Evolutionary conservation across 2,888 invertebrate species (phyloP).

Genomic region (Cacoxenus indagator): DNA sequence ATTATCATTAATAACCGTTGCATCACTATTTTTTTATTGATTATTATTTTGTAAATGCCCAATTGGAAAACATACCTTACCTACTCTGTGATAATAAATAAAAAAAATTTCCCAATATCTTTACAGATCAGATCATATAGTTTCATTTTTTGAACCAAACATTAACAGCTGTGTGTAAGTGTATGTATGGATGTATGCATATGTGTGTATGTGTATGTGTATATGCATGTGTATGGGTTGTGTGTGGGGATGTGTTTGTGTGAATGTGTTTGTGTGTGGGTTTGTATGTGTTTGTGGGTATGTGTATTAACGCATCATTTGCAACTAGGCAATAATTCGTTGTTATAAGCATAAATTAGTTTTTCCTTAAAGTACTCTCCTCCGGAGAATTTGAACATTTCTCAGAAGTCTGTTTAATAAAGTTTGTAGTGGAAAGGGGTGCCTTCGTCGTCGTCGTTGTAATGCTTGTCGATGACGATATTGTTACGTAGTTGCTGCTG

Average conservation of each 20-base stretch:
- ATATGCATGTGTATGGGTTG: too few relatives aligned
- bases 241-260: too few relatives aligned
- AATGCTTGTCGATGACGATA: neutral
- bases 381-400: slow-evolving; percentile 2
- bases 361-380: slow-evolving; percentile 7
- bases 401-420: neutral
- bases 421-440: neutral
- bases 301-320: neutral
- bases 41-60: neutral
- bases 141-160: neutral
- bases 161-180: neutral
- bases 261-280: too few relatives aligned
- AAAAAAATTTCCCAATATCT: neutral
- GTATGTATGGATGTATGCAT: too few relatives aligned
- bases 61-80: slow-evolving; percentile 2
- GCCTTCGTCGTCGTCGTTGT: neutral
- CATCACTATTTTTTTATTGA: neutral
- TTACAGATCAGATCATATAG: neutral
- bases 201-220: too few relatives aligned
- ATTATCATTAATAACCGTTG: neutral
- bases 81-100: neutral
- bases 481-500: neutral
- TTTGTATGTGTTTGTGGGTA: too few relatives aligned
- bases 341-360: neutral
- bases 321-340: slow-evolving; percentile 3